Percentiles rank a stretch among this genome's conserved stretches.
Conservation (phyloP, 2,113 vertebrate species). For the Pitta sordida region DNA sequence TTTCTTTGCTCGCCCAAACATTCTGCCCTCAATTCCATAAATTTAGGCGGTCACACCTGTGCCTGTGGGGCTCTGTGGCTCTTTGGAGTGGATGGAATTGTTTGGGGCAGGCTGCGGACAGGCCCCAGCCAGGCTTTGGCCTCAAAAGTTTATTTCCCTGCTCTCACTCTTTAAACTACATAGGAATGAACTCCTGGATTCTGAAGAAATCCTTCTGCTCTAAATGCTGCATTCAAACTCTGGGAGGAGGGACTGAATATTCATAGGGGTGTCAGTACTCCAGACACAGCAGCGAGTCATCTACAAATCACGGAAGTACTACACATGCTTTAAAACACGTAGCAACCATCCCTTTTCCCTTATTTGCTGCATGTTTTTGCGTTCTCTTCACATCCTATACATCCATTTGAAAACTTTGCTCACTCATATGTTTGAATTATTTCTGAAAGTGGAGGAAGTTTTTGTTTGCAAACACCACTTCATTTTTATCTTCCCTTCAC, state of each 20-base stretch:
- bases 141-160: not conserved
- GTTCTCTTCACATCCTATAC: not conserved
- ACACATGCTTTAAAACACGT: not conserved
- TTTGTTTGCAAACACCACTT: not conserved
- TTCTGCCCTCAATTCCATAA: not conserved
- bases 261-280: not conserved
- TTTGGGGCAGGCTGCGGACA: not conserved
- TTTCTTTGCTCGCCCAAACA: not conserved
- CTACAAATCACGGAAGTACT: not conserved
- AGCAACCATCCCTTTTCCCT: not conserved
- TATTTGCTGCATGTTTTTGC: not conserved
- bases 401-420: not conserved
- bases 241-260: not conserved
- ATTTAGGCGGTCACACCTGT: not conserved
- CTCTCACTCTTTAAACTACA: not conserved
- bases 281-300: not conserved
- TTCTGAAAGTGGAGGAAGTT: not conserved
- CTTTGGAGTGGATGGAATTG: not conserved
- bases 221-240: not conserved
- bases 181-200: not conserved
- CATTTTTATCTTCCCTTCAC: not conserved
- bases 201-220: not conserved
- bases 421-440: not conserved
- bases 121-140: fast-evolving
- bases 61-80: not conserved